phyloP scores from a whole-genome alignment of 2,797 vertebrate genomes.

The Acanthurus lineatus region DNA sequence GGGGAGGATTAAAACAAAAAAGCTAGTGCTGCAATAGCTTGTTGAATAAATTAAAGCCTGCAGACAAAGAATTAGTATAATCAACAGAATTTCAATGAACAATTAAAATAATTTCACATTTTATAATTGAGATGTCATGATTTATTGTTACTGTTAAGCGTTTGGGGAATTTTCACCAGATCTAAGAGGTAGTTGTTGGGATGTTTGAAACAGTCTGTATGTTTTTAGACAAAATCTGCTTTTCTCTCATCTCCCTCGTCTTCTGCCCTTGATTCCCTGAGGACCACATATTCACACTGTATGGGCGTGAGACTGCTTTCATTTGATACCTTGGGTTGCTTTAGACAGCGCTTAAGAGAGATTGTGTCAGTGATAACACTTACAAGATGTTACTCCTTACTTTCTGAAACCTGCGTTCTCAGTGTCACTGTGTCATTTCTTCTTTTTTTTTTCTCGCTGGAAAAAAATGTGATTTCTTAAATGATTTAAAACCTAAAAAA shows the following conservation, averaged over 20 bases:
- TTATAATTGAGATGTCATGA: neutral
- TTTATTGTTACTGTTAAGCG: conserved; percentile 1
- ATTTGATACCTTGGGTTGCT: conserved; percentile 53
- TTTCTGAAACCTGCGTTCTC: conserved; percentile 69
- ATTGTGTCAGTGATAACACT: conserved; percentile 60
- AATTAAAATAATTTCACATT: conserved; percentile 6
- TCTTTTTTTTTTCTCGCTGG: conserved; percentile 43
- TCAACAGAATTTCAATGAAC: neutral
- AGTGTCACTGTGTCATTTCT: conserved; percentile 70
- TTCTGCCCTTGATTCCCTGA: conserved; percentile 57
- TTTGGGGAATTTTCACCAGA: conserved; percentile 17
- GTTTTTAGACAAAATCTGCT: conserved; percentile 39
- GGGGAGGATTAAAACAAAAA: neutral
- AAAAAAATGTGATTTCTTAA: conserved; percentile 79
- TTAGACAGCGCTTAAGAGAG: conserved; percentile 38
- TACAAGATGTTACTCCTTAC: conserved; percentile 68
- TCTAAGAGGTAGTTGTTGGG: conserved; percentile 9
- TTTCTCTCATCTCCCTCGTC: conserved; percentile 57
- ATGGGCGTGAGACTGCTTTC: conserved; percentile 65
- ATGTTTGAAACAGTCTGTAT: conserved; percentile 28
- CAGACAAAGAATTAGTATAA: neutral
- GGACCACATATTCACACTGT: conserved; percentile 72
- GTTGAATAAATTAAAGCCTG: neutral
- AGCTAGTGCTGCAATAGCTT: neutral
- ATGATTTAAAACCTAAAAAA: conserved; percentile 69